Conservation (phyloP, 2,113 vertebrate genomes). For the Damaliscus lunatus region DNA sequence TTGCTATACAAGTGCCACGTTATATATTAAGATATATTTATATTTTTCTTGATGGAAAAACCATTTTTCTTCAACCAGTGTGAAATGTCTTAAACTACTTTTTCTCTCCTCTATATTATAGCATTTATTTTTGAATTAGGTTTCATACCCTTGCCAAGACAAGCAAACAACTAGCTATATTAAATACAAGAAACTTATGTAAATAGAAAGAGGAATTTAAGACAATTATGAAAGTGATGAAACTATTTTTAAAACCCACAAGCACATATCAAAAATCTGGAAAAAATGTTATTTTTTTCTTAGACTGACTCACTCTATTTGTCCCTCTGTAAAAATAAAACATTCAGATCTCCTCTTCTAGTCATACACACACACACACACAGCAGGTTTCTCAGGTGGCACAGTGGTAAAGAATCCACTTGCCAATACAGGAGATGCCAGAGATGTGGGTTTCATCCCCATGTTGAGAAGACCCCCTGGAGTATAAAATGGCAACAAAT, state of each 20-base stretch:
- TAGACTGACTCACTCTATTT: not conserved
- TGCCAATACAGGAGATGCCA: not conserved
- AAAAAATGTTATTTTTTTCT: not conserved
- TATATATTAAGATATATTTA: constrained; percentile 3
- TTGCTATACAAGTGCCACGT: not conserved
- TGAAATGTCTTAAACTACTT: not conserved
- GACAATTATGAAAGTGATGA: not conserved
- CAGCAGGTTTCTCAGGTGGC: not conserved
- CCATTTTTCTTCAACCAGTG: not conserved
- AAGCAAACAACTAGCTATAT: not conserved
- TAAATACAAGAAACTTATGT: not conserved
- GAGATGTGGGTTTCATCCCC: not conserved
- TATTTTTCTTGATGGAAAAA: not conserved
- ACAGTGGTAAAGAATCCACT: not conserved
- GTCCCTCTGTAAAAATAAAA: not conserved
- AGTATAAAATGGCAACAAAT: not conserved
- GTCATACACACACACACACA: not conserved
- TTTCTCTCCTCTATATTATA: not conserved
- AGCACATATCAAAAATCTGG: not conserved
- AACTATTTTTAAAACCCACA: not conserved
- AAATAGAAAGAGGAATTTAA: not conserved
- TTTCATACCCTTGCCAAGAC: not conserved
- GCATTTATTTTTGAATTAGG: not conserved
- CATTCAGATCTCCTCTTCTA: not conserved
- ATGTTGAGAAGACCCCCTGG: not conserved